Evolutionary conservation across 2,888 invertebrate genomes (phyloP).

Genomic region (Habrosyne pyritoides): DNA sequence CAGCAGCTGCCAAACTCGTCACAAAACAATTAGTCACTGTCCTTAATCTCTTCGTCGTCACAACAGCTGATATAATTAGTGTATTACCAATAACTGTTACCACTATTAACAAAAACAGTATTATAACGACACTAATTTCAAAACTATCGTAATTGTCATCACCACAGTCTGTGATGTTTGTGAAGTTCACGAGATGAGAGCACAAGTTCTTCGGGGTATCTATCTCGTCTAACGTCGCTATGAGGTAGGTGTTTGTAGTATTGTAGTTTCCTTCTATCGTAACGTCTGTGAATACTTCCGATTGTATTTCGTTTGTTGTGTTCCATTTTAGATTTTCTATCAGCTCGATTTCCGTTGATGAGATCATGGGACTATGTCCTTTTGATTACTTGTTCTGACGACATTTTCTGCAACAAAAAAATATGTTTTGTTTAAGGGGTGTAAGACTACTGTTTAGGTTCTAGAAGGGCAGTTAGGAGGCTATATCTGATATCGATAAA

Average conservation of each 20-base stretch:
- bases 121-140: slow-evolving; percentile 85
- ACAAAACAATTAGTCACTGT: slow-evolving; percentile 98
- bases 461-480: too few species aligned
- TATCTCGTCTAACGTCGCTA: slow-evolving; percentile 42
- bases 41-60: slow-evolving; percentile 92
- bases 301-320: slow-evolving; percentile 44
- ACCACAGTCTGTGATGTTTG: slow-evolving; percentile 37
- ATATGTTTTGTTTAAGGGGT: background rate
- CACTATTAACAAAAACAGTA: slow-evolving; percentile 87
- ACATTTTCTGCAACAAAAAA: slow-evolving; percentile 61
- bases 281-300: slow-evolving; percentile 61
- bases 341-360: slow-evolving; percentile 49
- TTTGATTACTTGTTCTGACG: slow-evolving; percentile 13
- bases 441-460: background rate
- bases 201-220: slow-evolving; percentile 34
- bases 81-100: slow-evolving; percentile 93
- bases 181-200: slow-evolving; percentile 24
- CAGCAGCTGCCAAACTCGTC: slow-evolving; percentile 96
- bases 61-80: slow-evolving; percentile 94
- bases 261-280: slow-evolving; percentile 58
- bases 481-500: too few species aligned
- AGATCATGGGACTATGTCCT: slow-evolving; percentile 63
- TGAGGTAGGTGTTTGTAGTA: slow-evolving; percentile 54
- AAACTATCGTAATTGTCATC: slow-evolving; percentile 59
- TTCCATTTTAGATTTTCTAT: slow-evolving; percentile 66